A percentile compares a stretch with the other conserved stretches of the same genome.
Evolutionary conservation across 2,888 invertebrate genomes (phyloP).

Genomic region (Drosophila neotestacea): DNA sequence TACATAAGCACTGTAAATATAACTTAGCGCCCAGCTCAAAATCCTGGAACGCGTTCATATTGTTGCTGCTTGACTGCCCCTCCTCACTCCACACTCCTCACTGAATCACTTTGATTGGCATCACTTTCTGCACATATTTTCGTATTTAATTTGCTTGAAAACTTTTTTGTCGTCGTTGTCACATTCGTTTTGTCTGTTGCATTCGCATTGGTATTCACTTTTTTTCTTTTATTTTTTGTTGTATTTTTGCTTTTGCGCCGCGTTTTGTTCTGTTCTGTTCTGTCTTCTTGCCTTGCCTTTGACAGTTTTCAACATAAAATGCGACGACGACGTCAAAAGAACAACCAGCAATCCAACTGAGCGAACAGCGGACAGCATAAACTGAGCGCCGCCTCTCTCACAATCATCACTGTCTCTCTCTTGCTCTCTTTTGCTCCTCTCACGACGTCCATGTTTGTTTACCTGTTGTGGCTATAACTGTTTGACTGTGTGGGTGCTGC

Average conservation of each 20-base stretch:
- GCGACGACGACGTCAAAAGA: slow-evolving; percentile 58
- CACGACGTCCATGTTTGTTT: slow-evolving; percentile 67
- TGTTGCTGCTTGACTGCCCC: slow-evolving; percentile 42
- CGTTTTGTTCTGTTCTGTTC: slow-evolving; percentile 54
- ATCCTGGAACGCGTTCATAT: slow-evolving; percentile 82
- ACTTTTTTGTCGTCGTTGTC: slow-evolving; percentile 75
- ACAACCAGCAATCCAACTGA: slow-evolving; percentile 57
- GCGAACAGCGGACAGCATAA: slow-evolving; percentile 61
- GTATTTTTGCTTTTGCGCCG: slow-evolving; percentile 52
- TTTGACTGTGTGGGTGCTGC: slow-evolving; percentile 52
- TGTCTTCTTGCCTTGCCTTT: slow-evolving; percentile 69
- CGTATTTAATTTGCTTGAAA: slow-evolving; percentile 58
- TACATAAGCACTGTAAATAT: slow-evolving; percentile 85
- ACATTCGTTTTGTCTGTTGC: slow-evolving; percentile 76
- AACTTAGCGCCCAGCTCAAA: slow-evolving; percentile 83
- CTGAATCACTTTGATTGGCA: slow-evolving; percentile 50
- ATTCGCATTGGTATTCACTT: slow-evolving; percentile 76
- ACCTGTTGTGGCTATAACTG: slow-evolving; percentile 61
- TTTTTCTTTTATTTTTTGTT: slow-evolving; percentile 33
- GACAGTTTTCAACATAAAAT: slow-evolving; percentile 80
- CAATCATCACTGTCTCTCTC: slow-evolving; percentile 26
- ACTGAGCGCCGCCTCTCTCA: slow-evolving; percentile 55
- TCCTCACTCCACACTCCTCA: slow-evolving; percentile 15
- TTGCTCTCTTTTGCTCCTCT: slow-evolving; percentile 22
- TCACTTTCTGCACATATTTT: slow-evolving; percentile 68